phyloP scores from a whole-genome alignment of 2,113 vertebrate species.

The Prunella fulvescens region DNA sequence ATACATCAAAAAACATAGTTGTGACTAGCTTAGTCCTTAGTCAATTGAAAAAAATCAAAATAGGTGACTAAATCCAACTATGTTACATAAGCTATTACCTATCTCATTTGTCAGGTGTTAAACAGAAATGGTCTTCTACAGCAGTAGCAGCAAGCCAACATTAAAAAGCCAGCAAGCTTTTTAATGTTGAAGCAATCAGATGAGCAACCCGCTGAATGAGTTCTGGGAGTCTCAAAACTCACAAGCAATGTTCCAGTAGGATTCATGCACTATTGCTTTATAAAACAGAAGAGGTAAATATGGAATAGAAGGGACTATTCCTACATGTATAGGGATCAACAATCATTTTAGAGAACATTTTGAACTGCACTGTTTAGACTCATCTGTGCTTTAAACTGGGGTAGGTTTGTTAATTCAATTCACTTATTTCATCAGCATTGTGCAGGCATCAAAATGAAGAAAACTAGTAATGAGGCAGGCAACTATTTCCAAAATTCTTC shows the following conservation, averaged over 20 bases:
- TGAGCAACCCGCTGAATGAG: not conserved
- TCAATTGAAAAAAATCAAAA: not conserved
- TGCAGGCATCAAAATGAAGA: not conserved
- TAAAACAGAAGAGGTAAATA: not conserved
- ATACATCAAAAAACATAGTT: not conserved
- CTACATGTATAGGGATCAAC: not conserved
- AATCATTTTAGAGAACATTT: not conserved
- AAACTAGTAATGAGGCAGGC: not conserved
- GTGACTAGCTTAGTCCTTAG: not conserved
- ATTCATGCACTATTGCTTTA: slow-evolving; percentile 3
- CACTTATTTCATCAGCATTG: not conserved
- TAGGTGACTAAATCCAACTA: not conserved
- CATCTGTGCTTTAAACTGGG: not conserved
- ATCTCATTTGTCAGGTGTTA: not conserved
- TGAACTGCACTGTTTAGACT: not conserved
- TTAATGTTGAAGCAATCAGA: not conserved
- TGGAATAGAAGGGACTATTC: not conserved
- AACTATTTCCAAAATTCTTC: not conserved
- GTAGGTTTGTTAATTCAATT: not conserved
- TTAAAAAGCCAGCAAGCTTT: too few species aligned
- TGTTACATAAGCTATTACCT: not conserved
- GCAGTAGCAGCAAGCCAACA: not conserved
- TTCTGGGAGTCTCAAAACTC: not conserved
- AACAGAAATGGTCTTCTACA: not conserved
- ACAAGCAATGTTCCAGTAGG: not conserved